Percentiles rank a stretch among this genome's conserved stretches.
Evolutionary conservation across 1,140 invertebrate species (phyloP).

Genomic region (Aporrectodea caliginosa): DNA sequence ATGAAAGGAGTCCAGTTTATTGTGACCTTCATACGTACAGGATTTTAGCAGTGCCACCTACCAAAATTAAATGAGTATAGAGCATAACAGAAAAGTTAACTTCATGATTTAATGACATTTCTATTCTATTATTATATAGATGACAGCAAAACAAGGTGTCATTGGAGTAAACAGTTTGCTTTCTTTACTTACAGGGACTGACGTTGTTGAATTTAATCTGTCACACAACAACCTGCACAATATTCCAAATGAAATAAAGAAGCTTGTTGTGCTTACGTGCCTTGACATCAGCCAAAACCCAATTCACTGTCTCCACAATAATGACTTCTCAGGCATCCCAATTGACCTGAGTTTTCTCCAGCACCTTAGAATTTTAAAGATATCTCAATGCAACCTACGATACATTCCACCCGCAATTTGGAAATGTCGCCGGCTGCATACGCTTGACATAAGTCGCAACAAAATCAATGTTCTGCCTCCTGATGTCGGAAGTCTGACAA

Average conservation of each 20-base stretch:
- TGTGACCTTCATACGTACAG: too few species aligned
- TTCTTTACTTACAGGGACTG: background rate
- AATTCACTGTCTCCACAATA: constrained; percentile 44
- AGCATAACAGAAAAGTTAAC: too few species aligned
- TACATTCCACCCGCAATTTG: constrained; percentile 53
- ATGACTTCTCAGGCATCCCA: constrained; percentile 50
- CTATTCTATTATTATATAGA: too few species aligned
- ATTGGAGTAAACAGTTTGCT: background rate
- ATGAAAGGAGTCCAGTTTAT: too few species aligned
- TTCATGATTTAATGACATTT: too few species aligned
- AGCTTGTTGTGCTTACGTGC: constrained; percentile 44
- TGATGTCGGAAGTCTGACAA: constrained; percentile 51
- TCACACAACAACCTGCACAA: constrained; percentile 51
- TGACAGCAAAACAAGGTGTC: too few species aligned
- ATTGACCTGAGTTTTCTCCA: constrained; percentile 43
- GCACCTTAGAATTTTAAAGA: constrained; percentile 44
- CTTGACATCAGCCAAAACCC: constrained; percentile 52
- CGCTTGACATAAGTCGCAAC: constrained; percentile 51
- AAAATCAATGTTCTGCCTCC: constrained; percentile 50
- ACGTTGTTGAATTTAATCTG: constrained; percentile 44
- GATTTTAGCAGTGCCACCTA: too few species aligned
- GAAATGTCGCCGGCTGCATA: constrained; percentile 40
- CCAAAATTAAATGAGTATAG: too few species aligned
- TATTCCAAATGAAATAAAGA: constrained; percentile 46
- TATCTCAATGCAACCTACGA: constrained; percentile 54